phyloP scores from a whole-genome alignment of 1,140 invertebrate species.

The Formica selysi region DNA sequence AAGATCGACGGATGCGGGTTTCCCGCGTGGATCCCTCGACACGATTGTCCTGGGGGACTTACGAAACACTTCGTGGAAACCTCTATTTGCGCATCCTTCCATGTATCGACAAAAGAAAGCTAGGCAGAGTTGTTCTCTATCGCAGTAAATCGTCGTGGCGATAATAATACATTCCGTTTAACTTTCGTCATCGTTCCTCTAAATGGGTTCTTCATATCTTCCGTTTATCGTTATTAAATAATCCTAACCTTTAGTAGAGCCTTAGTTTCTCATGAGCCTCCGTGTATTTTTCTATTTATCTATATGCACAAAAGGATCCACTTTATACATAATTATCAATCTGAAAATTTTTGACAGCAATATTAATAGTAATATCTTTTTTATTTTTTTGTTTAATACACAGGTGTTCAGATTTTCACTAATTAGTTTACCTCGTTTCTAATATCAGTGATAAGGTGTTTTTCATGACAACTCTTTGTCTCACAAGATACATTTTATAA shows the following conservation, averaged over 20 bases:
- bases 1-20: not conserved
- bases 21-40: not conserved
- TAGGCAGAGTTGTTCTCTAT: not conserved
- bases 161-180: constrained; percentile 56
- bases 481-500: not conserved
- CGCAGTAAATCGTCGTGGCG: constrained; percentile 6
- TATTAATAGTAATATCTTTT: not conserved
- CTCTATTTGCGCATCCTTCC: constrained; percentile 9
- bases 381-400: not conserved
- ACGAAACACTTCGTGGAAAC: not conserved
- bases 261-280: not conserved
- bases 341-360: not conserved
- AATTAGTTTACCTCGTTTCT: not conserved
- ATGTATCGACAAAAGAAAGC: not conserved
- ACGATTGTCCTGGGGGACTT: not conserved
- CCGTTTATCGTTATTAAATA: constrained; percentile 37
- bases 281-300: not conserved
- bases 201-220: constrained; percentile 10
- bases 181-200: constrained; percentile 31
- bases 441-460: not conserved
- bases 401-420: not conserved
- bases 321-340: not conserved
- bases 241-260: constrained; percentile 53
- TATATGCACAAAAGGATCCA: not conserved
- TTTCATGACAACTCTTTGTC: not conserved